A percentile compares a stretch with the other conserved stretches of the same genome.
Conservation (phyloP, 2,888 invertebrate species). For the Willowsia nigromaculata region DNA sequence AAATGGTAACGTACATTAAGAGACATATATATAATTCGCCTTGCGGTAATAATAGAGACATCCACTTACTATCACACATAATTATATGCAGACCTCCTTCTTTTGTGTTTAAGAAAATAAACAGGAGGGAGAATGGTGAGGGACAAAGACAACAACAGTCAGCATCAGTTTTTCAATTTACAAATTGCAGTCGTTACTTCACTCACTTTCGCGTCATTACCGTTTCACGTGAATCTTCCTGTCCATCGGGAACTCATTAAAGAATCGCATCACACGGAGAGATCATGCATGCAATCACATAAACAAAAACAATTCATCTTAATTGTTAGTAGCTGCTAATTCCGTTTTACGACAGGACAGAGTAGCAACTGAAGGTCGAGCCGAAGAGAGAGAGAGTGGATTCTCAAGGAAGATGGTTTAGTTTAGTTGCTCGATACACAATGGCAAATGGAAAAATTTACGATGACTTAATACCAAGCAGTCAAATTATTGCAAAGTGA, state of each 20-base stretch:
- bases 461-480: too few relatives aligned
- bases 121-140: too few relatives aligned
- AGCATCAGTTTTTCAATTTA: not conserved
- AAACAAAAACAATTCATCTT: not conserved
- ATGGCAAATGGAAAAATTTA: too few relatives aligned
- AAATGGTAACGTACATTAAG: too few relatives aligned
- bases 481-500: too few relatives aligned
- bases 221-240: constrained; percentile 25
- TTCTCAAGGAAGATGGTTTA: too few relatives aligned
- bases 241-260: not conserved
- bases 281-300: not conserved
- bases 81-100: too few relatives aligned
- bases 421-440: too few relatives aligned
- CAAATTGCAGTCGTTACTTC: not conserved
- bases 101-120: too few relatives aligned
- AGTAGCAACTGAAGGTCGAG: not conserved
- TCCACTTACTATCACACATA: too few relatives aligned
- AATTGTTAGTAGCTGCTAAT: not conserved
- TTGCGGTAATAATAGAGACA: too few relatives aligned
- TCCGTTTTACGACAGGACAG: not conserved
- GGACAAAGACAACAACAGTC: not conserved
- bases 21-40: too few relatives aligned
- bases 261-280: not conserved
- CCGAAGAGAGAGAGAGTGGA: not conserved
- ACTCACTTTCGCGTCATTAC: constrained; percentile 3